Evolutionary conservation across 1,140 invertebrate species (phyloP).

Genomic region (Macrobrachium rosenbergii): DNA sequence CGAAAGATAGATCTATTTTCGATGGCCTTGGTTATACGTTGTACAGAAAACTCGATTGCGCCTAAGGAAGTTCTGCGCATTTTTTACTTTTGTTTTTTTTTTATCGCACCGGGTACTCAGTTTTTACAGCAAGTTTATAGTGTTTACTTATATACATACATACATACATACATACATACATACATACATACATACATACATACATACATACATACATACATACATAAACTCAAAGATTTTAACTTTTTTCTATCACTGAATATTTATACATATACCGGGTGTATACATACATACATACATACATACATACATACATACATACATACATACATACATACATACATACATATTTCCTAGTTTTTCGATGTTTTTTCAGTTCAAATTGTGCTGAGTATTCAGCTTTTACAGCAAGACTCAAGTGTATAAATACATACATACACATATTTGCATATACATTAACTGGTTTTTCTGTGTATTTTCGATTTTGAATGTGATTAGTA

Average conservation of each 20-base stretch:
- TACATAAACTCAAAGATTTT: background rate
- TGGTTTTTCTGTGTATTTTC: no score
- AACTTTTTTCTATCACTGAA: background rate
- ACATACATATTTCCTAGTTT: background rate
- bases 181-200: conserved; percentile 3
- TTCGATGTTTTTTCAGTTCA: no score
- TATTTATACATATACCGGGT: background rate
- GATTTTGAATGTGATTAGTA: no score
- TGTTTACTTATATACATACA: background rate
- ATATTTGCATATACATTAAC: background rate
- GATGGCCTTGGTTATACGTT: no score
- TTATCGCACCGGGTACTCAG: no score
- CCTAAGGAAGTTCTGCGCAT: no score
- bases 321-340: background rate
- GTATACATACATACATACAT: background rate
- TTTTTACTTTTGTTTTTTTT: no score
- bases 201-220: background rate
- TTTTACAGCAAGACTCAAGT: background rate
- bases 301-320: background rate
- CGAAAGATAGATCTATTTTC: no score
- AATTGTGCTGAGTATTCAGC: no score
- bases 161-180: conserved; percentile 1
- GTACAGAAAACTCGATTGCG: no score
- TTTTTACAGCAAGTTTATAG: no score
- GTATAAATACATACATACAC: background rate